Evolutionary conservation across 2,113 vertebrate species (phyloP).

Genomic region (Callopanchax toddi): DNA sequence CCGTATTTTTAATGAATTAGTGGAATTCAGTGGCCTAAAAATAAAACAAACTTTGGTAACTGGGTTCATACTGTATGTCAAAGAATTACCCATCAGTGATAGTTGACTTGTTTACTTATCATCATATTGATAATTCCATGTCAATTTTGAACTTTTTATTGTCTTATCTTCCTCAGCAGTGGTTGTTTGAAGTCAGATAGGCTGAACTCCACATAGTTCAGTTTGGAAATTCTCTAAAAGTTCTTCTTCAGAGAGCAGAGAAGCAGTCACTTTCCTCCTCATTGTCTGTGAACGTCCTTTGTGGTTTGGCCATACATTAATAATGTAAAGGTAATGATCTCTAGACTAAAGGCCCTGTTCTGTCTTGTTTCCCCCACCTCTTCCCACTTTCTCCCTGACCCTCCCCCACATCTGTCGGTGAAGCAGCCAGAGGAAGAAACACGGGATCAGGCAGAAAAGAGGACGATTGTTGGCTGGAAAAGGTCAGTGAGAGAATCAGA

Average conservation of each 20-base stretch:
- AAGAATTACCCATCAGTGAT: background rate
- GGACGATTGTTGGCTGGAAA: constrained; percentile 23
- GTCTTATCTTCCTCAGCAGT: background rate
- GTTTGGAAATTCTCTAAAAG: constrained; percentile 23
- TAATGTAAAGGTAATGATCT: constrained; percentile 84
- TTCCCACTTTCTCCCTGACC: background rate
- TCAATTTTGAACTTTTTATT: background rate
- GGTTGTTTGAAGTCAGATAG: constrained; percentile 1
- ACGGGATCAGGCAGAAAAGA: constrained; percentile 12
- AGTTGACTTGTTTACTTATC: background rate
- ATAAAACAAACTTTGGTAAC: too few relatives aligned
- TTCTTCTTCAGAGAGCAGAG: constrained; percentile 46
- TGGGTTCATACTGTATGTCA: too few relatives aligned
- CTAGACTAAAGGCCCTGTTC: constrained; percentile 79
- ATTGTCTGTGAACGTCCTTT: constrained; percentile 76
- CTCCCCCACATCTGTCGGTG: constrained; percentile 38
- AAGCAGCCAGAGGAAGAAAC: constrained; percentile 24
- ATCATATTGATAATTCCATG: background rate
- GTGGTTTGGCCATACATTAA: constrained; percentile 81
- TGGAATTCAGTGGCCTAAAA: too few relatives aligned
- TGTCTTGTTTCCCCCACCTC: constrained; percentile 53
- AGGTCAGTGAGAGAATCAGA: constrained; percentile 47
- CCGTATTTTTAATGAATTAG: too few relatives aligned
- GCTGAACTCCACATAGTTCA: constrained; percentile 11
- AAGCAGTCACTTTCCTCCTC: constrained; percentile 56